Conservation (phyloP, 2,797 vertebrate species). For the Pelochelys cantorii region DNA sequence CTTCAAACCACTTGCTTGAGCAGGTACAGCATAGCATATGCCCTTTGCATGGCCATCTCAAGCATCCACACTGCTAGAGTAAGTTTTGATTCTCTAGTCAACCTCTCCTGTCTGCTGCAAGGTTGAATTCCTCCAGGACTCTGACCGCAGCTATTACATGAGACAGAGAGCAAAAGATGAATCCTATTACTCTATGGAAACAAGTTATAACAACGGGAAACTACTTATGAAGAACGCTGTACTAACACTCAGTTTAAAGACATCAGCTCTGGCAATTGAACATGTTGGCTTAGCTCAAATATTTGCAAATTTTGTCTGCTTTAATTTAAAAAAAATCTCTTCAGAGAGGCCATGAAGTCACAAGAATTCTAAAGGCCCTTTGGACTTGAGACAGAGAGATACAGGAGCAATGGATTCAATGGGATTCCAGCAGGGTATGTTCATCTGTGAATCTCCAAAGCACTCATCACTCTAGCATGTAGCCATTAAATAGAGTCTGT, state of each 20-base stretch:
- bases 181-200: background rate
- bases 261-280: background rate
- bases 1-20: background rate
- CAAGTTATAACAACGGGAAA: background rate
- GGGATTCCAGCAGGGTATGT: background rate
- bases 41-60: background rate
- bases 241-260: background rate
- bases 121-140: background rate
- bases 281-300: fast-evolving
- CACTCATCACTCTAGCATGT: background rate
- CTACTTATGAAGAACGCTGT: background rate
- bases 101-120: background rate
- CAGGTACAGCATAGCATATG: background rate
- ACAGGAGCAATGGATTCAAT: background rate
- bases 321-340: slow-evolving; percentile 3
- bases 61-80: background rate
- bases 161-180: background rate
- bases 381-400: background rate
- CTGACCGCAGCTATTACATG: background rate
- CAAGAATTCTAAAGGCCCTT: slow-evolving; percentile 15
- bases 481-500: background rate
- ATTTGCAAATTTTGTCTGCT: background rate
- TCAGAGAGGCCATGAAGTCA: slow-evolving; percentile 25
- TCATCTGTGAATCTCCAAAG: background rate
- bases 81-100: background rate